Conservation (phyloP, 2,797 vertebrate species). For the Gobionotothen gibberifrons region DNA sequence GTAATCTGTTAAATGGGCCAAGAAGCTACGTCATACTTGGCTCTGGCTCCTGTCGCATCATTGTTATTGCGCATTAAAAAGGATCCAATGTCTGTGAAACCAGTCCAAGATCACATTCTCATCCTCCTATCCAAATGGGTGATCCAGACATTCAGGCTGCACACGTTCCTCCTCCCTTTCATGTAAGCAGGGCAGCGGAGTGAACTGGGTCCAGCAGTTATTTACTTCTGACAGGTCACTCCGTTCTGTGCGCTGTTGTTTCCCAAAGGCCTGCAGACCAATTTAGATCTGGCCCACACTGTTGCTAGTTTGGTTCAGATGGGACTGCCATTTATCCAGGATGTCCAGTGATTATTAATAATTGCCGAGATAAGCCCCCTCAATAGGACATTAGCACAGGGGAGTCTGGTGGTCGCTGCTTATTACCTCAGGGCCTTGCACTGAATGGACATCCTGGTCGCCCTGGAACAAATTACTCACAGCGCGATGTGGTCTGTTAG, state of each 20-base stretch:
- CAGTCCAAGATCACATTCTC: constrained; percentile 26
- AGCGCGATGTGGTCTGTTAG: neutral
- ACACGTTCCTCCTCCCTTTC: constrained; percentile 28
- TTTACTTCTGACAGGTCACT: constrained; percentile 67
- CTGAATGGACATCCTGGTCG: constrained; percentile 8
- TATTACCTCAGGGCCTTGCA: constrained; percentile 43
- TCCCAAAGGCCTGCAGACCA: constrained; percentile 40
- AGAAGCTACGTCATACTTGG: constrained; percentile 7
- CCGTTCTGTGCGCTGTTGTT: constrained; percentile 27
- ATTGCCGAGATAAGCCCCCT: constrained; percentile 37
- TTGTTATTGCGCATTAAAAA: neutral
- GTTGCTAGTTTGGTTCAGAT: constrained; percentile 34
- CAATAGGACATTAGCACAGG: constrained; percentile 8
- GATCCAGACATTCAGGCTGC: constrained; percentile 35
- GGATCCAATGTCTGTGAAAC: neutral
- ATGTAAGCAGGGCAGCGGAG: constrained; percentile 37
- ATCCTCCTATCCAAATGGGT: constrained; percentile 28
- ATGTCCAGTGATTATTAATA: constrained; percentile 54
- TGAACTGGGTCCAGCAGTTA: constrained; percentile 53
- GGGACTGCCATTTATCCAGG: constrained; percentile 46
- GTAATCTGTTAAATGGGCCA: neutral
- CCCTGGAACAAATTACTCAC: constrained; percentile 16
- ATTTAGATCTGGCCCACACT: constrained; percentile 49
- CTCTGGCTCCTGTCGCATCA: neutral
- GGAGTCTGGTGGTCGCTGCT: constrained; percentile 37